Base-by-base conservation (phyloP, 1,140 invertebrate species). In the Copidosoma floridanum region DNA sequence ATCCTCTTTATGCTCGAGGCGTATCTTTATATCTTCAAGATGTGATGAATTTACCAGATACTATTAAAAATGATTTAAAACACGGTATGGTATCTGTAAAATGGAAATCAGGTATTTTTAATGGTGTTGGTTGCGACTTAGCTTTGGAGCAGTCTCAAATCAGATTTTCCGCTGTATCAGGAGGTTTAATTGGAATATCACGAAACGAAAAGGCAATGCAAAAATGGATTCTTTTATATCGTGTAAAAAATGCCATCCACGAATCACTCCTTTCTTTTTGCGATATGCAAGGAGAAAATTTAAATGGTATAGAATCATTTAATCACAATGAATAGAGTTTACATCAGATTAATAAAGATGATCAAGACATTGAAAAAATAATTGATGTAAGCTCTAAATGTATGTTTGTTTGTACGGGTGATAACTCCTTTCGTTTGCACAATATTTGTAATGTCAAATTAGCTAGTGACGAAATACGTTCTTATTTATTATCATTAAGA, bases 201-300 rank as follows among this genome's bases (percentile, higher is more conserved):
- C 57, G 67, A 68, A 71, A 65, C 61, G 62, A 65, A 61, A 47
- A 58, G 16, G 61, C 57, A 23, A 63, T 61, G 43, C 53, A 61
- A 29, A 63, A 57, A 63, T 65, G 61, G 66, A 18, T 69, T 23
- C 63, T 71, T 62, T 44, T 69, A 11, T 68, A 71, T 69, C 60
- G 60, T 24, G 51, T 32, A 41, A 64, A 57, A 52, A 35, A 21
- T 21, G n/a, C 12, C 2, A 20, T 37, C 16, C 16, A 37, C 24
- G 12, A 16, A 1, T 18, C 32, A 37, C 32, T 53, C 7, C 8
- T 53, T 12, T 37, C 29, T 3, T 53, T n/a, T 23, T 23, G 4
- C 5, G n/a, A 12, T 3, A 12, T 53, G 2, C 1, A 35, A 7
- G 16, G 21, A 14, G 50, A 38, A 37, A 7, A 29, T 53, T 37